Percentiles rank a stretch among this genome's conserved stretches.
These are phyloP conservation scores for Anhinga anhinga DNA, from an alignment of 2,113 vertebrate genomes.

Conservation along the genomic window DNA sequence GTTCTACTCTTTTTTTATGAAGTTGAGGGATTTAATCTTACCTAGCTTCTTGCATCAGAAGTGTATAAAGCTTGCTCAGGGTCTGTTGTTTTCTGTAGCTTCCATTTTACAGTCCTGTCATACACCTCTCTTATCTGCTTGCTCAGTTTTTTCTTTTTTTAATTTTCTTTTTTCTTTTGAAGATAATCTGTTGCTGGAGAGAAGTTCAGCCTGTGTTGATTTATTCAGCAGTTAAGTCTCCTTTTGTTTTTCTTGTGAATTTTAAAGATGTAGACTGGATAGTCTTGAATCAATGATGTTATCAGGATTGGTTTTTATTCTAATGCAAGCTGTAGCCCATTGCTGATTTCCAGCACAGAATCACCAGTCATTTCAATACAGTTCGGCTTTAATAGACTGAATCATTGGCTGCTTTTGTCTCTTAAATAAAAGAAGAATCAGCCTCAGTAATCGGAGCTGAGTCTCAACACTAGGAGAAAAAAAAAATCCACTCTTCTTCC, in stretches of 20 bases:
- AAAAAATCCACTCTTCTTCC: not conserved
- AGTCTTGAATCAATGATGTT: not conserved
- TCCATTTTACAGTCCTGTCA: not conserved
- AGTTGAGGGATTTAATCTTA: not conserved
- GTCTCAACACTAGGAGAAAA: not conserved
- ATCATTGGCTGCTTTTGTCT: constrained; percentile 20
- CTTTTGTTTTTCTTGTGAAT: constrained; percentile 12
- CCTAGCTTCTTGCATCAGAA: not conserved
- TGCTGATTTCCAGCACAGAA: not conserved
- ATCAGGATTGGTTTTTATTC: not conserved
- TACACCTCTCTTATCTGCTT: not conserved
- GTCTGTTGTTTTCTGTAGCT: not conserved
- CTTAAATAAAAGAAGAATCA: constrained; percentile 52
- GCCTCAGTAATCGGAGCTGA: constrained; percentile 32
- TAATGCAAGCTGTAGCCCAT: not conserved
- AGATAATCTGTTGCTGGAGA: not conserved
- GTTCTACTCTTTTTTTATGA: not conserved
- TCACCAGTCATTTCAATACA: not conserved
- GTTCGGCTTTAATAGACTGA: constrained; percentile 11
- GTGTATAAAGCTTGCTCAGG: not conserved
- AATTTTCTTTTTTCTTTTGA: not conserved
- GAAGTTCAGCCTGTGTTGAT: not conserved
- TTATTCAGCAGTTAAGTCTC: not conserved
- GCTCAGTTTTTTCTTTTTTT: not conserved
- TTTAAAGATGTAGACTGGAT: not conserved